Base-by-base conservation (phyloP, 2,888 invertebrate species). In the Meta bourneti region DNA sequence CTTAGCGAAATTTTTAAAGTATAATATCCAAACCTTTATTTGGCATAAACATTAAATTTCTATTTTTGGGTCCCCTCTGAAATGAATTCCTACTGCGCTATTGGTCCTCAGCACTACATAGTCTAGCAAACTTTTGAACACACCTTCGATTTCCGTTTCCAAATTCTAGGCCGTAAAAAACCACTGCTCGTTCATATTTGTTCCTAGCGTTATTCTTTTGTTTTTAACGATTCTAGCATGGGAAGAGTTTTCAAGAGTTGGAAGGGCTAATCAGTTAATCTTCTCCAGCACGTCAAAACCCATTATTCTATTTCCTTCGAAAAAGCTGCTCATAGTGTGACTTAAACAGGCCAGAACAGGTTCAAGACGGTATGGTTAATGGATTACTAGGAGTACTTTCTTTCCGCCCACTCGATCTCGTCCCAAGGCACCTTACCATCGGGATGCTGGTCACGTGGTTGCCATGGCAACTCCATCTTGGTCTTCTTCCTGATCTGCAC, bases 391-490 rank as follows among this genome's bases (percentile, higher is more conserved):
- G 61, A 20, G 49, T 19, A 71, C 54, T 77, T 34, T 70, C 75
- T 74, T 71, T 52, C 69, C 75, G 82, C 82, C 89, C 89, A 77
- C 81, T 77, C 79, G 79, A 69, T 52, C 71, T 13, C 19, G 78
- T 16, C 51, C 78, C 70, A 13, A 20, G 51, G 74, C 54, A 13
- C 51, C 20, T 78, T 69, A 51, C 78, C n/a, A 61, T 75, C 69
- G 74, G 72, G 82, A 89, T 81, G 61, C 89, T 74, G 74, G 89
- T 89, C 89, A 89, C 89, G 89, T 89, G 81, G 84, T 90, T 84
- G 72, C 90, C 72, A 90, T 90, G 79, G 89, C 49, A 89, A 83
- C 79, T 49, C 71, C 84, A 77, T 79, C 90, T 78, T 84, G 81
- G 81, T 89, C 81, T 70, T 75, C 84, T 54, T 74, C 61, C 75